Evolutionary conservation across 2,888 invertebrate genomes (phyloP), one percentile per base, ranked within the genome.

Genomic region (Nasonovia ribisnigri): DNA sequence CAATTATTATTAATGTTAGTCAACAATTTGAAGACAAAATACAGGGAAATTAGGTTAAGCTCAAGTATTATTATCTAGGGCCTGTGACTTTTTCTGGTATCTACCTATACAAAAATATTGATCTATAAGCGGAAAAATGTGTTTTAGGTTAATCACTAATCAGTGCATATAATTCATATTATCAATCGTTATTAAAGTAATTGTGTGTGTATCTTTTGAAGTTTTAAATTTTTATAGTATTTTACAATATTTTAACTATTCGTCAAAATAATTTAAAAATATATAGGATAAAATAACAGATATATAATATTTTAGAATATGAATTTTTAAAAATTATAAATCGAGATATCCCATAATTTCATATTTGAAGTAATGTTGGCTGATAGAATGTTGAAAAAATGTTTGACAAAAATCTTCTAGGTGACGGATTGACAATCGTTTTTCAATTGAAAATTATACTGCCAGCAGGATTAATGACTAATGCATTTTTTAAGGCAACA

Each of bases 1-100:
- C 3, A 20, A 20, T 36, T 0, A 77, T 77, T 77, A 0, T 20
- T 20, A 77, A 36, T 77, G 6, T 77, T 36, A 36, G 20, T 77
- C 2, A n/a, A 8, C 20, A 0, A 6, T 20, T 36, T 2, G 36
- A 20, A 10, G 8, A 3, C 5, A 6, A 20, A 36, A 26, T 0
- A 8, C 1, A 0, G 24, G 54, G 24, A 54, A 6, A 16, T 67
- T 67, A 67, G 16, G 20, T 54, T 13, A 54, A 20, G 54, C 54
- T 54, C 54, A 54, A n/a, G n/a, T 16, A 26, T 57, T 57, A n/a
- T n/a, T 67, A 67, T 67, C 3, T n/a, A 67, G 6, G 6, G n/a
- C 16, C 2, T n/a, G 2, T 5, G 16, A n/a, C 3, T n/a, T 16
- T 29, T n/a, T 16, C 20, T 67, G 67, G 16, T 36, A 0, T n/a